Percentiles rank a stretch among this genome's conserved stretches.
Conservation (phyloP, 1,140 invertebrate genomes). For the Drosophila prosaltans region DNA sequence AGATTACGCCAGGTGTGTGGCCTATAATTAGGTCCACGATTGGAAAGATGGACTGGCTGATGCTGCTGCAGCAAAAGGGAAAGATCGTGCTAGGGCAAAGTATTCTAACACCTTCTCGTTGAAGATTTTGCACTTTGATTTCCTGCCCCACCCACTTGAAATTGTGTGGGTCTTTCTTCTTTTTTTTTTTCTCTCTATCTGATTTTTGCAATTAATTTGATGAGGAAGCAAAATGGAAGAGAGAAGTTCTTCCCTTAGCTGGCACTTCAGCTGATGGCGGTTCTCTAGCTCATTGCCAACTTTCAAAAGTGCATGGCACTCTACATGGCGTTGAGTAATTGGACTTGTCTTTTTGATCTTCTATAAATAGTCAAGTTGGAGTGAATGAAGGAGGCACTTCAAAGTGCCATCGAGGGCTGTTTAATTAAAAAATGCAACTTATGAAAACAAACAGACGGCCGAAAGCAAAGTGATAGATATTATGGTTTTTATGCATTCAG, state of each 20-base stretch:
- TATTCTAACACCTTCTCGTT: slow-evolving; percentile 64
- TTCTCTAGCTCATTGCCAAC: slow-evolving; percentile 78
- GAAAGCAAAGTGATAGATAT: slow-evolving; percentile 16
- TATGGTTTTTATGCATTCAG: not conserved
- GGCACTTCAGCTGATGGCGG: slow-evolving; percentile 40
- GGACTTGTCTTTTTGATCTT: slow-evolving; percentile 70
- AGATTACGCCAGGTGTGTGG: slow-evolving; percentile 51
- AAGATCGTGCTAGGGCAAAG: slow-evolving; percentile 17
- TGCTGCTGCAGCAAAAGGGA: not conserved
- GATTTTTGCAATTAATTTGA: slow-evolving; percentile 69
- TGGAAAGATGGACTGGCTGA: slow-evolving; percentile 20
- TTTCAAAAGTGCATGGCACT: slow-evolving; percentile 63
- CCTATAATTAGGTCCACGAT: slow-evolving; percentile 52
- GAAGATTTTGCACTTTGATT: slow-evolving; percentile 51
- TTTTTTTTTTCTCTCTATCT: not conserved
- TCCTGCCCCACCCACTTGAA: slow-evolving; percentile 67
- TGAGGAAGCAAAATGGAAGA: slow-evolving; percentile 31
- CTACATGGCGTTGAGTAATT: slow-evolving; percentile 72
- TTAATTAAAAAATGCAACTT: slow-evolving; percentile 51
- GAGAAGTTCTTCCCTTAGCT: slow-evolving; percentile 10
- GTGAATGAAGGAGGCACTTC: slow-evolving; percentile 43
- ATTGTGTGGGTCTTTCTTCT: slow-evolving; percentile 10
- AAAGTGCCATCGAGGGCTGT: slow-evolving; percentile 49
- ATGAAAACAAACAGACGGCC: slow-evolving; percentile 47
- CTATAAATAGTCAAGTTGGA: slow-evolving; percentile 58